Evolutionary conservation across 2,797 vertebrate species (phyloP).

Genomic region (Sebastolobus alascanus): DNA sequence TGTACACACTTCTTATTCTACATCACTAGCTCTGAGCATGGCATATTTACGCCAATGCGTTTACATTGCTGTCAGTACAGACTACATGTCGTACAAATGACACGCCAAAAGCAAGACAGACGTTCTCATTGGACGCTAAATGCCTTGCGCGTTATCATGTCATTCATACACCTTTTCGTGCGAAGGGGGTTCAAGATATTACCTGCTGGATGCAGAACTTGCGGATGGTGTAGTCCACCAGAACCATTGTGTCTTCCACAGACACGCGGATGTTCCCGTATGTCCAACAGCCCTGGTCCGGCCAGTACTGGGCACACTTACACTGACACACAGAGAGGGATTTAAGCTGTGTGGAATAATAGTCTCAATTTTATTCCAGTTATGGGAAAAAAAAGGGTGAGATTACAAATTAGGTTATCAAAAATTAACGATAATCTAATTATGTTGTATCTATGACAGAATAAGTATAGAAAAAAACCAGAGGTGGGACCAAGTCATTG

Average conservation of each 20-base stretch:
- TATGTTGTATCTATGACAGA: not conserved
- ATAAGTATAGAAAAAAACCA: not conserved
- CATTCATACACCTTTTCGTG: too few relatives aligned
- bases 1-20: too few relatives aligned
- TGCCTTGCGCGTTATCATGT: too few relatives aligned
- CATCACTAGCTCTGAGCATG: too few relatives aligned
- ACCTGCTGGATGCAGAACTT: constrained; percentile 99
- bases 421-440: not conserved
- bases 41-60: too few relatives aligned
- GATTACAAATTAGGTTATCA: not conserved
- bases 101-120: too few relatives aligned
- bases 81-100: too few relatives aligned
- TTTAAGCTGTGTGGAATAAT: not conserved
- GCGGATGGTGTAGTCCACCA: constrained; percentile 98
- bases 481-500: too few relatives aligned
- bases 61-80: too few relatives aligned
- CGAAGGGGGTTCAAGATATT: not conserved
- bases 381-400: not conserved
- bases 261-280: constrained; percentile 98
- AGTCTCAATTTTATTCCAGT: not conserved
- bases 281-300: constrained; percentile 99
- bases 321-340: constrained; percentile 83
- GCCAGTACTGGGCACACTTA: constrained; percentile 99
- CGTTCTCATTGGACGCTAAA: too few relatives aligned
- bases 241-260: constrained; percentile 94